Percentiles rank a stretch among this genome's conserved stretches.
These are phyloP conservation scores for Sinosuthora webbiana DNA, from an alignment of 2,113 vertebrate genomes.

Conservation along the genomic window DNA sequence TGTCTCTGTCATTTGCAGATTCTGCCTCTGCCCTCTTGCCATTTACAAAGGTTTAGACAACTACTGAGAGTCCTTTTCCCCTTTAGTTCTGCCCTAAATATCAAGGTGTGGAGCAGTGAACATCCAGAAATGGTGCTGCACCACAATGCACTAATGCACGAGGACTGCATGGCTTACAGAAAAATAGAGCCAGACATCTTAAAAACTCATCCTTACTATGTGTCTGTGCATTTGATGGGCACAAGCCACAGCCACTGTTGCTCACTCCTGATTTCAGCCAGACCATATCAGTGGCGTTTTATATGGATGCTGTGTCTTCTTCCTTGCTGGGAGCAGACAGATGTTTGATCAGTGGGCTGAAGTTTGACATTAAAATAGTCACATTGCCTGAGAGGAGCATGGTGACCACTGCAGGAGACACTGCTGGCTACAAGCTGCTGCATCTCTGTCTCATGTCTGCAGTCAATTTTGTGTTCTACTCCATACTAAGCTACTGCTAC, in stretches of 20 bases:
- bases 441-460: background rate
- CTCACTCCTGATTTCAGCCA: background rate
- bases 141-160: background rate
- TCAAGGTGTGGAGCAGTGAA: background rate
- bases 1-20: background rate
- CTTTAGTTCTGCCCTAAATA: background rate
- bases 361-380: background rate
- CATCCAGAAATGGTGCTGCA: background rate
- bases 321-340: background rate
- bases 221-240: background rate
- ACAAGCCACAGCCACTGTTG: background rate
- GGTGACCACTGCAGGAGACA: background rate
- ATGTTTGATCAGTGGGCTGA: background rate
- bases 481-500: background rate
- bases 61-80: background rate
- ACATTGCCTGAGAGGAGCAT: background rate
- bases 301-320: background rate
- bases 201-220: background rate
- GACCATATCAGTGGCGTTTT: rapidly evolving
- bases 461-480: background rate
- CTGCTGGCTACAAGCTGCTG: background rate
- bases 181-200: background rate
- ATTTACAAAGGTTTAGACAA: background rate
- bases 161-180: background rate
- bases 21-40: background rate